Percentiles rank a stretch among this genome's conserved stretches.
Conservation (phyloP, 2,113 vertebrate genomes). For the Pelecanoides urinatrix region DNA sequence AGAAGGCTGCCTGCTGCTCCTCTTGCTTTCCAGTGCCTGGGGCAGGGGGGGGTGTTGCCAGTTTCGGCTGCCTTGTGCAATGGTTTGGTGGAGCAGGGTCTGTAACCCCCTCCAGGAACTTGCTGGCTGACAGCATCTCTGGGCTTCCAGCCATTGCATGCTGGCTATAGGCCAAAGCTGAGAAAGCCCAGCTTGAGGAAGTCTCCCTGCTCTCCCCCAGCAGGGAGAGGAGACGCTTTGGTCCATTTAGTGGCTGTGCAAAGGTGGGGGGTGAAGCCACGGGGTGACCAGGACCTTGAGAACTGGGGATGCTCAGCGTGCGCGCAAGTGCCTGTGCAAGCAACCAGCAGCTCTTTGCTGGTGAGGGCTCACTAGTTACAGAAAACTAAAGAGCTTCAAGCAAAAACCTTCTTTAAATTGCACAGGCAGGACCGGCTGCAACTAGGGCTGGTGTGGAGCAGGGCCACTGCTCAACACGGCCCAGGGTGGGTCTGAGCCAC, state of each 20-base stretch:
- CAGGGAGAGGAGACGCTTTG: neutral
- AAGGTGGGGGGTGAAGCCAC: neutral
- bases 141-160: accelerated
- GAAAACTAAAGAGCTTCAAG: neutral
- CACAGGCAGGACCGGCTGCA: neutral
- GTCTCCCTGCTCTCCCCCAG: neutral
- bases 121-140: accelerated
- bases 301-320: neutral
- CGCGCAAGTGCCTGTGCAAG: neutral
- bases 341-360: neutral
- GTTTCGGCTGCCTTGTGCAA: neutral
- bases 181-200: neutral
- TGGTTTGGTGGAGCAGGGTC: neutral
- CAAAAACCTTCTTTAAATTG: neutral
- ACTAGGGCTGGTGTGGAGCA: neutral
- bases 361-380: accelerated
- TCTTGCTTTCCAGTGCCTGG: neutral
- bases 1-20: neutral
- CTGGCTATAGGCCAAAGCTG: neutral
- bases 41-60: accelerated
- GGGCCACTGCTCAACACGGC: accelerated
- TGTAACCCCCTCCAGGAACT: neutral
- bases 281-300: accelerated
- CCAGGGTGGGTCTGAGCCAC: accelerated
- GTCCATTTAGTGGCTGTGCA: neutral